Percentiles rank a stretch among this genome's conserved stretches.
Evolutionary conservation across 2,113 vertebrate species (phyloP).

Genomic region (Trogon surrucura): DNA sequence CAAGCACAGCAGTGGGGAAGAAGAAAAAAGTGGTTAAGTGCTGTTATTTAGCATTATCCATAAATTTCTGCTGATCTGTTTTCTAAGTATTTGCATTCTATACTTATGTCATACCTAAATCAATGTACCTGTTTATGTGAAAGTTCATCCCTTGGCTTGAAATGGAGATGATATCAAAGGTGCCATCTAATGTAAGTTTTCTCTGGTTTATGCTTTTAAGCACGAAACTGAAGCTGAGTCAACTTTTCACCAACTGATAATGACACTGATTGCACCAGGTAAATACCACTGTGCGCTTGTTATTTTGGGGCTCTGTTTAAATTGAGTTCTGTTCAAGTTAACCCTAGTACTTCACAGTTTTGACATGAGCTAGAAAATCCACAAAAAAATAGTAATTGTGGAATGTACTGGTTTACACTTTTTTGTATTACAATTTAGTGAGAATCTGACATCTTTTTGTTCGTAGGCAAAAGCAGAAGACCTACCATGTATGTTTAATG

Average conservation of each 20-base stretch:
- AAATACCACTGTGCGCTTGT: not conserved
- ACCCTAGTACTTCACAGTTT: slow-evolving; percentile 5
- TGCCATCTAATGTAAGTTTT: not conserved
- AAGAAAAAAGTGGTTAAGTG: not conserved
- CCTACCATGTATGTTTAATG: slow-evolving; percentile 1
- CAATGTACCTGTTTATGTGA: not conserved
- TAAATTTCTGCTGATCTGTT: not conserved
- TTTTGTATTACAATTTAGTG: not conserved
- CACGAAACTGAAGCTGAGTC: not conserved
- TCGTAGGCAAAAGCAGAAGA: slow-evolving; percentile 8
- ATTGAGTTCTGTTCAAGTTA: not conserved
- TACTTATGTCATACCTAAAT: not conserved
- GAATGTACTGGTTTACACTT: not conserved
- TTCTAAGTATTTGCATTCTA: not conserved
- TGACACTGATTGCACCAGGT: not conserved
- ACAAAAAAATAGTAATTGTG: not conserved
- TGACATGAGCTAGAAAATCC: slow-evolving; percentile 10
- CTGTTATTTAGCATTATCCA: not conserved
- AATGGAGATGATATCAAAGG: not conserved
- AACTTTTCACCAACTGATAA: not conserved
- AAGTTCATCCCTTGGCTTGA: not conserved
- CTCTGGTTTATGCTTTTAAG: not conserved
- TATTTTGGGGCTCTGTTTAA: not conserved
- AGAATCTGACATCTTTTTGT: slow-evolving; percentile 4
- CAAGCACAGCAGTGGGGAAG: not conserved